phyloP scores from a whole-genome alignment of 2,888 invertebrate genomes.

The Linyphia triangularis region DNA sequence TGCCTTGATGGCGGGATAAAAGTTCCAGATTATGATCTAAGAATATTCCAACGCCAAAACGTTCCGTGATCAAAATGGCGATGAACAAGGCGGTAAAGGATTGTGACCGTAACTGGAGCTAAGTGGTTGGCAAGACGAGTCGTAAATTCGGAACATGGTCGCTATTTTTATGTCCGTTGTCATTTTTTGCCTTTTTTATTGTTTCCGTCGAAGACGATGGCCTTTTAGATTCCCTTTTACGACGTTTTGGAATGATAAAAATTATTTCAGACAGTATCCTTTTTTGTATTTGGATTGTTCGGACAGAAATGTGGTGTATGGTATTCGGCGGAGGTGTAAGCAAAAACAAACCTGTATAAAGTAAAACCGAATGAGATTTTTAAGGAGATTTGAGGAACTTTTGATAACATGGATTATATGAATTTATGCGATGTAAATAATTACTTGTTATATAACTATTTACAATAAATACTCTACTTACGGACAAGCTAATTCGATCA shows the following conservation, averaged over 20 bases:
- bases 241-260: neutral
- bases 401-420: neutral
- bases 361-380: neutral
- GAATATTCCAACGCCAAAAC: neutral
- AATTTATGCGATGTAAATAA: neutral
- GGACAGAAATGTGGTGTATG: neutral
- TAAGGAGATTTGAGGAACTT: neutral
- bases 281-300: neutral
- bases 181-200: neutral
- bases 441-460: neutral
- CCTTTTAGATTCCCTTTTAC: neutral
- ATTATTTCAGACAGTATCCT: neutral
- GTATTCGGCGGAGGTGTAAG: neutral
- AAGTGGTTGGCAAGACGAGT: conserved; percentile 17
- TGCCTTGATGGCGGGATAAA: neutral
- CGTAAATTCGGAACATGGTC: conserved; percentile 35
- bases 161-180: conserved; percentile 21
- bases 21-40: neutral
- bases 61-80: neutral
- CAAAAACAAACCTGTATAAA: neutral
- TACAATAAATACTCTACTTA: neutral
- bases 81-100: conserved; percentile 11
- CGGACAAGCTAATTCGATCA: no score
- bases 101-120: conserved; percentile 50
- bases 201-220: neutral